Conservation (phyloP, 2,888 invertebrate species). For the Scaptodrosophila latifasciaeformis region DNA sequence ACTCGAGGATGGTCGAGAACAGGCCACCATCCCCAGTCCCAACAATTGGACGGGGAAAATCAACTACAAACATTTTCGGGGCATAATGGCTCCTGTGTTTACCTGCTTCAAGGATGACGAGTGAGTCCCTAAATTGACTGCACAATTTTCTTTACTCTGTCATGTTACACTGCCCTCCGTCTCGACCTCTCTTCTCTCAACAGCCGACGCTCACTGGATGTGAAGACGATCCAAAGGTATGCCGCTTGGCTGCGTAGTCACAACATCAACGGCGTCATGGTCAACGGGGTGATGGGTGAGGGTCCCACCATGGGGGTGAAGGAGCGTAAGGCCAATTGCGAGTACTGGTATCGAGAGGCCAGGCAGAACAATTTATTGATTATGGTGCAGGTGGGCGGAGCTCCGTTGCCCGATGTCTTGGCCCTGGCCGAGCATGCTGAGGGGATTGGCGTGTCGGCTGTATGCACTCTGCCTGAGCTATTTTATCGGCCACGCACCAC, state of each 20-base stretch:
- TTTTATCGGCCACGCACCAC: slow-evolving; percentile 83
- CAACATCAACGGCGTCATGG: slow-evolving; percentile 82
- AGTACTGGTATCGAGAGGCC: slow-evolving; percentile 80
- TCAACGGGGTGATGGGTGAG: slow-evolving; percentile 88
- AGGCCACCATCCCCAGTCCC: no score
- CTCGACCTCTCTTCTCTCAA: no score
- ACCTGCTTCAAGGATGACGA: slow-evolving; percentile 80
- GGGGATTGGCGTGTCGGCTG: slow-evolving; percentile 79
- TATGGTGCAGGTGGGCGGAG: slow-evolving; percentile 85
- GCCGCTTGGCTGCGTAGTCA: slow-evolving; percentile 79
- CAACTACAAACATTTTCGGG: slow-evolving; percentile 56
- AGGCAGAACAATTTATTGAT: slow-evolving; percentile 78
- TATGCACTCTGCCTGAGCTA: slow-evolving; percentile 85
- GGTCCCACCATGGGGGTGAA: slow-evolving; percentile 80
- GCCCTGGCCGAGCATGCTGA: slow-evolving; percentile 82
- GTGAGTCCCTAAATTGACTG: slow-evolving; percentile 64
- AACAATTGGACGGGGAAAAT: no score
- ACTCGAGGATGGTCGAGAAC: no score
- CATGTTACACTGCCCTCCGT: no score
- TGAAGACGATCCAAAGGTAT: slow-evolving; percentile 78
- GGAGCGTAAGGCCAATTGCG: slow-evolving; percentile 82
- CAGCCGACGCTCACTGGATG: slow-evolving; percentile 76
- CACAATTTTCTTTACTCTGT: neutral
- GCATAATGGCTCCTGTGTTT: slow-evolving; percentile 83
- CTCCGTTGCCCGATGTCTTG: slow-evolving; percentile 81